Evolutionary conservation across 2,888 invertebrate genomes (phyloP).

Genomic region (Aporophyla lueneburgensis): DNA sequence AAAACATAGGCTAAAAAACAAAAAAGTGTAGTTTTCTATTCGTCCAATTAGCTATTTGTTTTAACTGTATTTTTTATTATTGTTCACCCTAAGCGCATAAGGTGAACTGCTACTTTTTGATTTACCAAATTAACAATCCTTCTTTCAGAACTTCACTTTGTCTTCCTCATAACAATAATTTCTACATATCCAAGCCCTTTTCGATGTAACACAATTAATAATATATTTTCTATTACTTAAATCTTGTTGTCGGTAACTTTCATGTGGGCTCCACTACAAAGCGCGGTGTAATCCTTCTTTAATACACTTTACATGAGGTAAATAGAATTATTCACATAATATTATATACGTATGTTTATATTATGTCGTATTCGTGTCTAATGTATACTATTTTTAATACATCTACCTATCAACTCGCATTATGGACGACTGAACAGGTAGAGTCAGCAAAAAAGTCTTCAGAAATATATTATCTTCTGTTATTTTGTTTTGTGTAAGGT

Average conservation of each 20-base stretch:
- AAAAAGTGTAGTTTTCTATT: too few relatives aligned
- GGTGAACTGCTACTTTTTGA: background rate
- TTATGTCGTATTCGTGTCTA: slow-evolving; percentile 88
- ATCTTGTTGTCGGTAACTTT: background rate
- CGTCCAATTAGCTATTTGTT: background rate
- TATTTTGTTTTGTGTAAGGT: background rate
- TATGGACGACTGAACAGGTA: slow-evolving; percentile 89
- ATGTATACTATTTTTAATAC: slow-evolving; percentile 91
- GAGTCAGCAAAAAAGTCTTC: slow-evolving; percentile 73
- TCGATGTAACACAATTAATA: background rate
- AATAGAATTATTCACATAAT: slow-evolving; percentile 53
- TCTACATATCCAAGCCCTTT: background rate
- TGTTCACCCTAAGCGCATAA: background rate
- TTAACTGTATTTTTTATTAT: background rate
- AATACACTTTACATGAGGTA: slow-evolving; percentile 72
- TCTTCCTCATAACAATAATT: background rate
- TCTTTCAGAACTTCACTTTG: too few relatives aligned
- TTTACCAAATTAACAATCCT: too few relatives aligned
- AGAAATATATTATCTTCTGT: background rate
- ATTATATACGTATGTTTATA: slow-evolving; percentile 71
- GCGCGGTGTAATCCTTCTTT: slow-evolving; percentile 76
- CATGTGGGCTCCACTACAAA: slow-evolving; percentile 54
- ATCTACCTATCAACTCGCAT: slow-evolving; percentile 91
- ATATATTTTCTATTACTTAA: slow-evolving; percentile 11
- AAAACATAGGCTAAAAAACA: too few relatives aligned